A percentile compares a stretch with the other conserved stretches of the same genome.
Conservation (phyloP, 2,113 vertebrate species). For the Campylorhamphus procurvoides region DNA sequence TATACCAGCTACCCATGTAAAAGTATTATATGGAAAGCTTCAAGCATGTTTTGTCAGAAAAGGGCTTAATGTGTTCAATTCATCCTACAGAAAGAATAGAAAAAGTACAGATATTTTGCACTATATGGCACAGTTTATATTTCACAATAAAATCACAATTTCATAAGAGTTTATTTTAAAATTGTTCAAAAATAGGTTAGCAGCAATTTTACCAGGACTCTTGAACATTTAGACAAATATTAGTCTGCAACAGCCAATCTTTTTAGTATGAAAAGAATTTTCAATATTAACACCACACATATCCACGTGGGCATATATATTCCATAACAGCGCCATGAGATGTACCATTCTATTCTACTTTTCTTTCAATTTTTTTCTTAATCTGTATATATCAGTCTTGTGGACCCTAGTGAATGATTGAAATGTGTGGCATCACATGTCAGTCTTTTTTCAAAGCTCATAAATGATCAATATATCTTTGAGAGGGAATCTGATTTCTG, state of each 20-base stretch:
- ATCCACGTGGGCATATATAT: background rate
- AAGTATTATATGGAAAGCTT: background rate
- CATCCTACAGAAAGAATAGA: background rate
- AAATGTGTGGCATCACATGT: background rate
- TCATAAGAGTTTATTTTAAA: background rate
- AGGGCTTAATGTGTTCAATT: background rate
- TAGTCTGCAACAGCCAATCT: background rate
- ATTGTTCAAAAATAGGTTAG: background rate
- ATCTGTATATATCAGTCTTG: background rate
- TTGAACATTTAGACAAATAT: background rate
- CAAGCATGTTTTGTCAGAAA: background rate
- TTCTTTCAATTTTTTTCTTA: background rate
- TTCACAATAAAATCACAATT: background rate
- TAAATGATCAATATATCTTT: slow-evolving; percentile 57
- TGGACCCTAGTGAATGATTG: background rate
- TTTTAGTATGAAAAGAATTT: background rate
- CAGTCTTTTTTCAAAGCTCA: slow-evolving; percentile 50
- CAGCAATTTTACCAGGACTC: background rate
- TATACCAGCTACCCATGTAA: background rate
- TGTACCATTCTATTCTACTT: background rate
- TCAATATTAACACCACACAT: background rate
- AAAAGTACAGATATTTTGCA: background rate
- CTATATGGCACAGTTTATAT: background rate
- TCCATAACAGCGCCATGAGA: background rate
- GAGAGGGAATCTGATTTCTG: slow-evolving; percentile 62